Percentiles rank a stretch among this genome's conserved stretches.
These are phyloP conservation scores for silkworm (Bombyx mori) DNA, from an alignment of 1,140 invertebrate species.

Conservation along the genomic window DNA sequence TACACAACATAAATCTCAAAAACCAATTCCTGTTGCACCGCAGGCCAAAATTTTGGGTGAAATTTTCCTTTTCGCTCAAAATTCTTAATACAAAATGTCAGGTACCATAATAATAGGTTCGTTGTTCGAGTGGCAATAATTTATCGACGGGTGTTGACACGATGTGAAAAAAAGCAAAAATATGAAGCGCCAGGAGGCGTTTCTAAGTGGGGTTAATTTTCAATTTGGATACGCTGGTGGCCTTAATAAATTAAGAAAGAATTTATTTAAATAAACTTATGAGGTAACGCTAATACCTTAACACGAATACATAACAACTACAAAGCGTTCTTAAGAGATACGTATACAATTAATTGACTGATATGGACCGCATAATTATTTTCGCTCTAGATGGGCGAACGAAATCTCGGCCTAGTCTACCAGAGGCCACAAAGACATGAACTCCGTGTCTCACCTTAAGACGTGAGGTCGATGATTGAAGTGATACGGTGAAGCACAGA, in stretches of 20 bases:
- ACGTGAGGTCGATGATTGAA: too few species aligned
- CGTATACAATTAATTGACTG: too few species aligned
- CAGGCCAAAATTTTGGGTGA: conserved; percentile 47
- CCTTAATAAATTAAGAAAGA: conserved; percentile 39
- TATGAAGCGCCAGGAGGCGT: conserved; percentile 43
- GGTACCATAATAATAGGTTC: conserved; percentile 57
- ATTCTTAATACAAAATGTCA: conserved; percentile 63
- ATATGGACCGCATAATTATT: too few species aligned
- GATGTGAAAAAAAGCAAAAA: conserved; percentile 44
- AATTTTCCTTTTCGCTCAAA: conserved; percentile 60
- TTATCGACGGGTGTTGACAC: conserved; percentile 62
- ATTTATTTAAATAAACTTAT: conserved; percentile 37
- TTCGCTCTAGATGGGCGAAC: too few species aligned
- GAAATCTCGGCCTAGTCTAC: too few species aligned
- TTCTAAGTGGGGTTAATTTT: conserved; percentile 62
- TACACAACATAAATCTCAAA: conserved; percentile 50
- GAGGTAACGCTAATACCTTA: conserved; percentile 12
- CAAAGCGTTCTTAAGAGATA: too few species aligned
- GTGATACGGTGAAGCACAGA: too few species aligned
- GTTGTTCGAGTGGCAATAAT: conserved; percentile 55
- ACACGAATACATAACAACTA: neutral
- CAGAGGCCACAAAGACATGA: too few species aligned
- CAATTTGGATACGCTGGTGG: conserved; percentile 56
- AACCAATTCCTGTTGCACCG: conserved; percentile 49
- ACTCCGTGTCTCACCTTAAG: too few species aligned